phyloP scores from a whole-genome alignment of 2,797 vertebrate genomes.

The Dallia pectoralis region DNA sequence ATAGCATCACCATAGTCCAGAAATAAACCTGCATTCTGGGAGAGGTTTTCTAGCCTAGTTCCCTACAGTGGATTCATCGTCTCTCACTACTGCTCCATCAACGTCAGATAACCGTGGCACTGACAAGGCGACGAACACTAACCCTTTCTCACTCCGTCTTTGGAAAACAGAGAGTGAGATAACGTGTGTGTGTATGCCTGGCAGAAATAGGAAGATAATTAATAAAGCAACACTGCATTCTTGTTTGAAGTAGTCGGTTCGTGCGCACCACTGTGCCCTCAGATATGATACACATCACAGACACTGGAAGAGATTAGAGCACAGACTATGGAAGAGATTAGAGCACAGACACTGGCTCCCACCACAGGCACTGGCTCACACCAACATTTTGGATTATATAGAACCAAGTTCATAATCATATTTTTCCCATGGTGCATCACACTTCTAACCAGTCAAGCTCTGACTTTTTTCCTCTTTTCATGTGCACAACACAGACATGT shows the following conservation, averaged over 20 bases:
- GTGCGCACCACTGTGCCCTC: slow-evolving; percentile 19
- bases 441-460: slow-evolving; percentile 1
- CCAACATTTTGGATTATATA: no score
- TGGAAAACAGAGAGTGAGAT: neutral
- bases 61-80: slow-evolving; percentile 60
- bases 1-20: slow-evolving; percentile 51
- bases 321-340: slow-evolving; percentile 48
- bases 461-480: slow-evolving; percentile 24
- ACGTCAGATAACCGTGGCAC: slow-evolving; percentile 25
- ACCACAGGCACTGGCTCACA: slow-evolving; percentile 30
- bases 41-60: slow-evolving; percentile 55
- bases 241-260: slow-evolving; percentile 49
- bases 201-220: slow-evolving; percentile 39
- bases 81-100: slow-evolving; percentile 38
- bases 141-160: slow-evolving; percentile 2
- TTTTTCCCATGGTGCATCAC: neutral
- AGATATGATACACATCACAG: slow-evolving; percentile 10
- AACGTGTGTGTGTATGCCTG: neutral
- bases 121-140: slow-evolving; percentile 15
- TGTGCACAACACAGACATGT: slow-evolving; percentile 11
- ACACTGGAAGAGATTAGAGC: slow-evolving; percentile 52
- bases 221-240: slow-evolving; percentile 50
- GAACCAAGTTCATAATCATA: no score
- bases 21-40: slow-evolving; percentile 69
- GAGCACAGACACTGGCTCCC: slow-evolving; percentile 30